These are phyloP conservation scores for Tetraneura akinire DNA, from an alignment of 1,140 invertebrate species.

Conservation along the genomic window DNA sequence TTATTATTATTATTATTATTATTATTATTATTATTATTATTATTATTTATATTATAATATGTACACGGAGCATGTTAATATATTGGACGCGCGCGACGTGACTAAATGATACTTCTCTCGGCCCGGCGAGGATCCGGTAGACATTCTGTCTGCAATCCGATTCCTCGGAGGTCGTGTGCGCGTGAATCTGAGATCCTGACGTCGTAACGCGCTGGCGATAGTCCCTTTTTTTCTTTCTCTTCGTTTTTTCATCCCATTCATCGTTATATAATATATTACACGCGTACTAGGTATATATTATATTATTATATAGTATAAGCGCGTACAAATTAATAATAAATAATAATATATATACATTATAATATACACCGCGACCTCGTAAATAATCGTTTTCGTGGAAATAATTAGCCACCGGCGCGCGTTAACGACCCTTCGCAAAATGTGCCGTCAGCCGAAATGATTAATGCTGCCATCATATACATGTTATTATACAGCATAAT, in stretches of 20 bases:
- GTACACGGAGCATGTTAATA: background rate
- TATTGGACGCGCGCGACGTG: background rate
- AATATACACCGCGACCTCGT: background rate
- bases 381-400: slow-evolving; percentile 42
- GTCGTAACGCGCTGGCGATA: background rate
- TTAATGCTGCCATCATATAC: background rate
- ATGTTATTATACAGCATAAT: background rate
- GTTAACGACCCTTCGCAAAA: background rate
- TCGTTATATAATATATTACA: too few species aligned
- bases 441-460: background rate
- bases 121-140: background rate
- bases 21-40: too few species aligned
- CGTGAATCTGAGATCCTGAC: background rate
- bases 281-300: too few species aligned
- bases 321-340: too few species aligned
- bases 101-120: slow-evolving; percentile 37
- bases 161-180: slow-evolving; percentile 24
- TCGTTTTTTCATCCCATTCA: background rate
- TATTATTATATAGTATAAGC: too few species aligned
- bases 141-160: slow-evolving; percentile 35
- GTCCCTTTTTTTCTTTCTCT: background rate
- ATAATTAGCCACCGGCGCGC: slow-evolving; percentile 11
- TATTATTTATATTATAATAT: too few species aligned
- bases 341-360: too few species aligned
- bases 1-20: too few species aligned